Evolutionary conservation across 2,113 vertebrate species (phyloP), one percentile per base, ranked within the genome.

Genomic region (Synodontis membranacea): DNA sequence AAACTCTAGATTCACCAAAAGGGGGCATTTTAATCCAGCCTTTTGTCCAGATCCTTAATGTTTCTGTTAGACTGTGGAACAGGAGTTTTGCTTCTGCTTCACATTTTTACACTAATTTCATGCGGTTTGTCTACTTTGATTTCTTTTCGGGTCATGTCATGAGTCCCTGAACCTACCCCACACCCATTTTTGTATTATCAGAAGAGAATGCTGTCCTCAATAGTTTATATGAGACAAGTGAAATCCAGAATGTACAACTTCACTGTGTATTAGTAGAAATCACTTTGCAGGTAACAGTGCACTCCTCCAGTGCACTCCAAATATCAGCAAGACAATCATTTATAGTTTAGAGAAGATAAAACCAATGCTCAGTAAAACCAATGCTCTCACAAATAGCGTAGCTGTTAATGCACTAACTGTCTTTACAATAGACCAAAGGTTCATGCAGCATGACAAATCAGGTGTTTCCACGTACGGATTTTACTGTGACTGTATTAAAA

Each of bases 291-390:
- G 2, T 82, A 46, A 44, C 64, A 31, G 7, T 39, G 21, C 54
- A 75, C 25, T 39, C 12, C 50, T 42, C 48, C 12, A 52, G 72
- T 1, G 31, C 48, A 74, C 23, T 62, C 11, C 21, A 46, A 28
- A 28, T 72, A 44, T 56, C 46, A 62, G 44, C 84, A 37, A 66
- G 74, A 79, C 84, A 85, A 79, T 85, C 74, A 80, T 39, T 66
- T 48, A 9, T n/a, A 44, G 11, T 84, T 62, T 2, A 1, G 48
- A 17, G 4, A 31, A 44, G 8, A n/a, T n/a, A n/a, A n/a, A n/a
- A n/a, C n/a, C n/a, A n/a, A n/a, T 31, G 11, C 48, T 84, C 48
- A 1, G 3, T n/a, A 23, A 66, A 44, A 39, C 19, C 34, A 75
- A 62, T 66, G 31, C 70, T 62, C 6, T 54, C 9, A 84, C 14